These are phyloP conservation scores for Hypomecis atomaria DNA, from an alignment of 2,888 invertebrate genomes.

Conservation along the genomic window DNA sequence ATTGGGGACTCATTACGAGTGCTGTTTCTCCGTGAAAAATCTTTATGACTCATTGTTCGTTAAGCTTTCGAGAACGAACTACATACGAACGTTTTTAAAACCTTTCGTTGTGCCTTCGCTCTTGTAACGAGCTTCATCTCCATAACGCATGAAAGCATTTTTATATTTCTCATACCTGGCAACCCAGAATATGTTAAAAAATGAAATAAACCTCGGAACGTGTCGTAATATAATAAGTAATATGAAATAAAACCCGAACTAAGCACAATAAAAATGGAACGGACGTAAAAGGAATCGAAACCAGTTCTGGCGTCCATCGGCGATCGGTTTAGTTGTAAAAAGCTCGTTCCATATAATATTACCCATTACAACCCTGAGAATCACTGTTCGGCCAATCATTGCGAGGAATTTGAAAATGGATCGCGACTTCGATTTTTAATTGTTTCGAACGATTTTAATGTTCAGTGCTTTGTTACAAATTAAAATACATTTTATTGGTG, in stretches of 20 bases:
- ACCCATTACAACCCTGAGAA: slow-evolving; percentile 81
- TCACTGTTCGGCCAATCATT: slow-evolving; percentile 75
- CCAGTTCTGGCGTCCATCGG: slow-evolving; percentile 68
- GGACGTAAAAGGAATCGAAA: slow-evolving; percentile 73
- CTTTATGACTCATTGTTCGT: slow-evolving; percentile 80
- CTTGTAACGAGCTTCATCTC: slow-evolving; percentile 33
- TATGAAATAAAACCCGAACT: slow-evolving; percentile 74
- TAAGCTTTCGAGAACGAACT: slow-evolving; percentile 63
- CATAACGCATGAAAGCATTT: slow-evolving; percentile 27
- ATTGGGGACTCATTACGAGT: slow-evolving; percentile 76
- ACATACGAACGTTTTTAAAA: slow-evolving; percentile 49
- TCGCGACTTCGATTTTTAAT: slow-evolving; percentile 77
- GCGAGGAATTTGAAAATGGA: slow-evolving; percentile 69
- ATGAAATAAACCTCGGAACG: slow-evolving; percentile 60
- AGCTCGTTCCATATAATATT: slow-evolving; percentile 82
- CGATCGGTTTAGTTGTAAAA: slow-evolving; percentile 82
- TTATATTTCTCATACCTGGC: slow-evolving; percentile 22
- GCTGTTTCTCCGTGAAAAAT: slow-evolving; percentile 68
- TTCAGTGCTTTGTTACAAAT: slow-evolving; percentile 61
- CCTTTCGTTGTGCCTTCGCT: slow-evolving; percentile 16
- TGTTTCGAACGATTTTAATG: slow-evolving; percentile 69
- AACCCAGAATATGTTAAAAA: slow-evolving; percentile 42
- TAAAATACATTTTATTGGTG: slow-evolving; percentile 58
- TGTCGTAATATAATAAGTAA: slow-evolving; percentile 74
- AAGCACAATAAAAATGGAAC: slow-evolving; percentile 76